Base-by-base conservation (phyloP, 2,888 invertebrate genomes). In the Caenorhabditis afra region DNA sequence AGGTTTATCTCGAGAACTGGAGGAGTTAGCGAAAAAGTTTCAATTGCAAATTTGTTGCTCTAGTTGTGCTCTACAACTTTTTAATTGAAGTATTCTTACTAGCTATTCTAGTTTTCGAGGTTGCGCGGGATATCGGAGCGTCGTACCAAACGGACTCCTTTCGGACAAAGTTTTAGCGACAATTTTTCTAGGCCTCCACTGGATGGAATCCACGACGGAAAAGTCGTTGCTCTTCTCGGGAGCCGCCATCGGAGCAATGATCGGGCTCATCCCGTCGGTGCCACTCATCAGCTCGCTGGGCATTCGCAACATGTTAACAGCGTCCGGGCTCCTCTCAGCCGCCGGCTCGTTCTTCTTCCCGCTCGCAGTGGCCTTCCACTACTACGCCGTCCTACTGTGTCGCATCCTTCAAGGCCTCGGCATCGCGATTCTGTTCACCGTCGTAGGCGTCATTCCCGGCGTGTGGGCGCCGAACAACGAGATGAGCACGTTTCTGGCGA, bases 201-300 rank as follows among this genome's bases (percentile, higher is more conserved):
- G 59, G 68, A 41, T 68, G 35, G 50, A 59, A 29, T 23, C 29
- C 8, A 12, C 41, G n/a, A 52, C 59, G 0, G 52, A 59, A 68
- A 68, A 68, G 41, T 68, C 59, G 20, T 16, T 71, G 3, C 49
- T 71, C 2, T 71, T 64, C 57, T 71, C 71, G 0, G 71, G 57
- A 0, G 49, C 61, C 3, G 71, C 71, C 14, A 62, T 71, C 18
- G 71, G 64, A 3, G 71, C 57, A 12, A 22, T 64, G 20, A 55
- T 64, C 2, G 71, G 71, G 0, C 64, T 71, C 11, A 44, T 71
- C n/a, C 71, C 71, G 7, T 52, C 53, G 16, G 59, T 61, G 14
- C 61, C 70, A 7, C 70, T 70, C 1, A 53, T 61, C 62, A 20
- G 41, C 41, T 41, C 22, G 29, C 18, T 55, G 8, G 71, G 71